Base-by-base conservation (phyloP, 2,888 invertebrate genomes). In the Pristionchus japonicus region DNA sequence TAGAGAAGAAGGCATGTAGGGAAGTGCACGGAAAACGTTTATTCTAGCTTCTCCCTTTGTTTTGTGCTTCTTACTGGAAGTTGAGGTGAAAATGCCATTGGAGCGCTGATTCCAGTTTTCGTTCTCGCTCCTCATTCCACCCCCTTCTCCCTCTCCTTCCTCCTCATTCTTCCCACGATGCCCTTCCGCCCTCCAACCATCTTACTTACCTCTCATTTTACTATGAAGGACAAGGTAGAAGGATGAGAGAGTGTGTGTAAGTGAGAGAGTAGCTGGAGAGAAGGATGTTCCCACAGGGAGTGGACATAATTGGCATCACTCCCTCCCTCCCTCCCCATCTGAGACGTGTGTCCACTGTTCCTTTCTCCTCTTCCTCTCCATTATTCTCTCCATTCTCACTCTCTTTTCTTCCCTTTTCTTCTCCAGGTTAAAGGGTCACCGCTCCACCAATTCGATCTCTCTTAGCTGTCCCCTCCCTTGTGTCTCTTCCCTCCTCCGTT, bases 1-100 rank as follows among this genome's bases (percentile, higher is more conserved):
- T 61, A 20, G 23, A 61, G n/a, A 61, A 61, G n/a, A 31, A 64
- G 13, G 11, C 31, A 31, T 4, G 64, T 23, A 11, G 23, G 64
- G 13, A 64, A 64, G 31, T 27, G 64, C 27, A 64, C 13, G 1
- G 23, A 64, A 20, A 23, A 61, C 4, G 86, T 13, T 1, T 37
- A 34, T 70, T 61, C 20, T 61, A 3, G 23, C 61, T 61, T 37
- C 15, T n/a, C n/a, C 34, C 7, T 31, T 34, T 61, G 31, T 61
- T 61, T 11, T 85, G 43, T 61, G 31, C 61, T 27, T 47, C 61
- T 57, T 27, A 31, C 2, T 23, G 11, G 67, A 67, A 67, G 31
- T 49, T 57, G 34, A 31, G 40, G 34, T 27, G 31, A 13, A 49
- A 77, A 61, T 90, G 77, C 84, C 91, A 95, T 11, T 40, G n/a